A percentile compares a stretch with the other conserved stretches of the same genome.
phyloP scores from a whole-genome alignment of 2,113 vertebrate species.

The Puffinus mauretanicus region DNA sequence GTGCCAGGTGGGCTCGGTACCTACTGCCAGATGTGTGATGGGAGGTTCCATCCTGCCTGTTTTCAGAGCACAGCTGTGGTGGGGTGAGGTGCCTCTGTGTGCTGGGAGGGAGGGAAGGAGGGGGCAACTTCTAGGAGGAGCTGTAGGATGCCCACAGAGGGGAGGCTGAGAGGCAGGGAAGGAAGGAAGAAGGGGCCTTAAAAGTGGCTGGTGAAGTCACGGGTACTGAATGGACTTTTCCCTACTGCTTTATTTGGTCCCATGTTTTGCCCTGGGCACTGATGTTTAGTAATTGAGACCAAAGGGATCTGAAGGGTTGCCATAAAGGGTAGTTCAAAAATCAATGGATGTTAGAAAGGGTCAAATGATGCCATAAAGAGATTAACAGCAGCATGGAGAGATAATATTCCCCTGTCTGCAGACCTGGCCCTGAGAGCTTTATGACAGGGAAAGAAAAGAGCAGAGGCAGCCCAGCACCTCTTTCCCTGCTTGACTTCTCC shows the following conservation, averaged over 20 bases:
- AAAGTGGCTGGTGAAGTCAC: neutral
- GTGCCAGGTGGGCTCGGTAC: neutral
- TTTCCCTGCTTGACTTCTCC: neutral
- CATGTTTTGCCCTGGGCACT: neutral
- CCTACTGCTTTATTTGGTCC: neutral
- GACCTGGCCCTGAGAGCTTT: neutral
- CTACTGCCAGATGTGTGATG: neutral
- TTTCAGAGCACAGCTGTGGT: neutral
- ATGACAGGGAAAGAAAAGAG: neutral
- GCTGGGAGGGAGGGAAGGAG: neutral
- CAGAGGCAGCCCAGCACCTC: neutral
- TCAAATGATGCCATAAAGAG: conserved; percentile 61
- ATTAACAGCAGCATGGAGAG: conserved; percentile 53
- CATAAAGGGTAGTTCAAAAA: conserved; percentile 49
- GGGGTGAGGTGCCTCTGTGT: neutral
- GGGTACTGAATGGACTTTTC: neutral
- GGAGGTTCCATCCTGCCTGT: neutral
- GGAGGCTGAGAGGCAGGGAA: neutral
- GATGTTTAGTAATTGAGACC: conserved; percentile 54
- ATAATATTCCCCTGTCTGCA: conserved; percentile 35
- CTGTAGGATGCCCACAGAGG: neutral
- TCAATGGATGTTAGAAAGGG: conserved; percentile 57
- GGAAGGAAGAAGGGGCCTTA: neutral
- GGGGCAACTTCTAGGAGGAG: neutral
- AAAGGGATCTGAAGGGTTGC: conserved; percentile 30